Evolutionary conservation across 2,888 invertebrate species (phyloP), one percentile per base, ranked within the genome.

Genomic region (Phaonia tiefii): DNA sequence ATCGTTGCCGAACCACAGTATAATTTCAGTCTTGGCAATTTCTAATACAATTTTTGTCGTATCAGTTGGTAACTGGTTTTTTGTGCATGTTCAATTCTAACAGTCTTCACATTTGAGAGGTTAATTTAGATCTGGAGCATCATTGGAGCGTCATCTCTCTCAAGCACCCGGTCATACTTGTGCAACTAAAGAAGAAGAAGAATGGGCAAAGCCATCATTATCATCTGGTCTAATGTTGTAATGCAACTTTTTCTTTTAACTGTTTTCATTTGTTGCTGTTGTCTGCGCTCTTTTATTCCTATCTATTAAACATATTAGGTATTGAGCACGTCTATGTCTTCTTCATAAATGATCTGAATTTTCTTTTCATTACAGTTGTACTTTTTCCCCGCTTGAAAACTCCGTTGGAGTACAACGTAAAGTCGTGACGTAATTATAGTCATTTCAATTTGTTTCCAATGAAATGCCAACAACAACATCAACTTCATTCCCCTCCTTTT

Each of bases 371-470:
- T 69, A 20, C 54, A 17, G 54, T 65, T 51, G 17, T 76, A 54
- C 56, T 1, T 51, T 49, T 15, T 10, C 31, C 39, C 37, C 49
- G 8, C 44, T 72, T 3, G 31, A 67, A 46, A 67, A 25, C 26
- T 63, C 42, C n/a, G 63, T 22, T 20, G 13, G 22, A 17, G 58
- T 46, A 72, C 75, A 78, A 78, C 75, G 75, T 71, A 72, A 75
- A 80, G 74, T 81, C 81, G 77, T 78, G 81, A 81, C 75, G 81
- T 81, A 78, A 81, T 81, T 81, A 81, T 71, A 75, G 78, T 69
- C 67, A 54, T 72, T 75, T 67, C 60, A 77, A 67, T 77, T 63
- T 63, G 63, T 63, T 63, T 42, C 63, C 42, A 39, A 60, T 39
- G 63, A 3, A 63, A 58, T 39, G 39, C 39, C 37, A 63, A 63